Conservation (phyloP, 1,140 invertebrate species). For the Cryptotermes secundus region DNA sequence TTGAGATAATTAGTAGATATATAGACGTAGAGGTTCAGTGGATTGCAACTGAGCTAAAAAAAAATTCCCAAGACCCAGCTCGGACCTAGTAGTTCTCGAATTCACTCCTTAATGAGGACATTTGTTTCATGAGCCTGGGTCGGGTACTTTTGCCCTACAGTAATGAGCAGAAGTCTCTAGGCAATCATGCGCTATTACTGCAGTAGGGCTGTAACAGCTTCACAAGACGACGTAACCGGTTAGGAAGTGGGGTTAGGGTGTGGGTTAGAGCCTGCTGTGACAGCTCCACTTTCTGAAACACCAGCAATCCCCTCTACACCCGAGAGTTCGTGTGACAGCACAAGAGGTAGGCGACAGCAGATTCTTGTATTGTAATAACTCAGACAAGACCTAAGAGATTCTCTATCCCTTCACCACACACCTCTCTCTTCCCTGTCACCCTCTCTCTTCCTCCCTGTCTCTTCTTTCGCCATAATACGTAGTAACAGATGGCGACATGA, state of each 20-base stretch:
- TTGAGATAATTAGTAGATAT: neutral
- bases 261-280: neutral
- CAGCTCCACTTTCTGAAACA: neutral
- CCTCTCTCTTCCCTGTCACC: neutral
- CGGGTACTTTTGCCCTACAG: neutral
- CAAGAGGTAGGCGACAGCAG: neutral
- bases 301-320: neutral
- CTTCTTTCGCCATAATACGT: neutral
- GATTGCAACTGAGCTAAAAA: too few relatives aligned
- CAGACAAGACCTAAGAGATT: neutral
- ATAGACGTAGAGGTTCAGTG: too few relatives aligned
- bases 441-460: neutral
- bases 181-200: neutral
- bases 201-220: neutral
- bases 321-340: neutral
- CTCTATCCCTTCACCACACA: neutral
- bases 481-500: slow-evolving; percentile 2
- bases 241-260: neutral
- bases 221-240: neutral
- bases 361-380: slow-evolving; percentile 2
- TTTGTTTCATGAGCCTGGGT: neutral
- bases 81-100: neutral
- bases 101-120: neutral
- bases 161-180: neutral
- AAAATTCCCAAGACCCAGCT: too few relatives aligned